phyloP scores from a whole-genome alignment of 2,113 vertebrate genomes.

The Xiphias gladius region DNA sequence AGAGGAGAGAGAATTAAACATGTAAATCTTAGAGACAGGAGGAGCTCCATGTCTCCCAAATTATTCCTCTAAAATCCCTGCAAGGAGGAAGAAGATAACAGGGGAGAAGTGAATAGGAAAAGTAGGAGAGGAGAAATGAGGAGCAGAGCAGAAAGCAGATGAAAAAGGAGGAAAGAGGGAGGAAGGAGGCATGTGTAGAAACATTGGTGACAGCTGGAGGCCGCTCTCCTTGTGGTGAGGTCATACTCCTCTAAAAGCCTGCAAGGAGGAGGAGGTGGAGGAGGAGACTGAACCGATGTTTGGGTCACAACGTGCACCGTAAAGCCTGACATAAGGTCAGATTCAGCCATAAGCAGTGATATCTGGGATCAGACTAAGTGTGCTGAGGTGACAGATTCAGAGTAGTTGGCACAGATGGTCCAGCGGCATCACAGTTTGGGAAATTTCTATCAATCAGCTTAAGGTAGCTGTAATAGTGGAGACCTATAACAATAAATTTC shows the following conservation, averaged over 20 bases:
- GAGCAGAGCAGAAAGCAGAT: conserved; percentile 3
- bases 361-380: conserved; percentile 5
- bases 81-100: neutral
- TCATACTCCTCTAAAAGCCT: conserved; percentile 48
- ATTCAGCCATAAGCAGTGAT: conserved; percentile 11
- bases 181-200: conserved; percentile 46
- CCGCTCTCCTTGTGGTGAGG: conserved; percentile 60
- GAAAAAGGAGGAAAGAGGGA: conserved; percentile 50
- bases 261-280: conserved; percentile 18
- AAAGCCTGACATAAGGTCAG: conserved; percentile 40
- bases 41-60: neutral
- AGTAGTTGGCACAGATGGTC: conserved; percentile 6
- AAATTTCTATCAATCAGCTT: neutral
- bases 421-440: neutral
- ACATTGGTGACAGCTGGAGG: conserved; percentile 61
- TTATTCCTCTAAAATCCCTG: conserved; percentile 3
- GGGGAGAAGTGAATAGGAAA: neutral
- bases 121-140: neutral
- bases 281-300: conserved; percentile 28
- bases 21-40: neutral
- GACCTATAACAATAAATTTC: neutral
- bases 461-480: neutral
- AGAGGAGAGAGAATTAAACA: too few relatives aligned
- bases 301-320: conserved; percentile 31
- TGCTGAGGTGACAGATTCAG: conserved; percentile 36